Evolutionary conservation across 2,888 invertebrate species (phyloP).

Genomic region (Drosophila formosana): DNA sequence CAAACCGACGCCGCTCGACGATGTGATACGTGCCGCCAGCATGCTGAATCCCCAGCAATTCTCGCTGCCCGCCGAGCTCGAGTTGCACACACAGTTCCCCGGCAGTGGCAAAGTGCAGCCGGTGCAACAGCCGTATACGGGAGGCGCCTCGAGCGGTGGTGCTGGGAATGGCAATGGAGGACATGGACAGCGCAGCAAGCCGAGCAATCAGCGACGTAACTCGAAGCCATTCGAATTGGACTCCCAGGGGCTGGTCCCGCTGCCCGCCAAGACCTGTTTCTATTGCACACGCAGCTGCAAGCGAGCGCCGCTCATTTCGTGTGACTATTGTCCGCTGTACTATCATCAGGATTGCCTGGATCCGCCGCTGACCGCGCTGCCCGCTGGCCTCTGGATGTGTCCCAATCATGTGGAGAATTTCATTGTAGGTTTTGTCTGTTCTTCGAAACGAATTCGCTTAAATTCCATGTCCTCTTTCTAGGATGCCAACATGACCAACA

Average conservation of each 20-base stretch:
- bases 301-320: conserved; percentile 93
- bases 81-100: conserved; percentile 91
- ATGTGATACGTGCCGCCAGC: conserved; percentile 92
- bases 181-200: conserved; percentile 47
- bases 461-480: conserved; percentile 10
- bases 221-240: conserved; percentile 87
- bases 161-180: conserved; percentile 36
- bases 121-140: conserved; percentile 48
- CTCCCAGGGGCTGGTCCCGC: conserved; percentile 88
- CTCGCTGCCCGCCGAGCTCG: conserved; percentile 93
- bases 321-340: conserved; percentile 96
- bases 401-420: conserved; percentile 97
- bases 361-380: conserved; percentile 95
- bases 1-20: conserved; percentile 89
- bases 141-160: conserved; percentile 66
- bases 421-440: conserved; percentile 87
- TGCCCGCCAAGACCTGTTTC: conserved; percentile 94
- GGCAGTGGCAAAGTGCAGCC: conserved; percentile 91
- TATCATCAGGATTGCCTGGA: conserved; percentile 98
- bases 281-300: conserved; percentile 94
- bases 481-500: conserved; percentile 89
- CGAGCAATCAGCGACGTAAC: conserved; percentile 75
- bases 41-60: conserved; percentile 96
- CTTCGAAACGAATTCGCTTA: no score
- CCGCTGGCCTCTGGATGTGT: conserved; percentile 98